phyloP scores from a whole-genome alignment of 2,888 invertebrate species.

The Agonopterix alstromeriana region DNA sequence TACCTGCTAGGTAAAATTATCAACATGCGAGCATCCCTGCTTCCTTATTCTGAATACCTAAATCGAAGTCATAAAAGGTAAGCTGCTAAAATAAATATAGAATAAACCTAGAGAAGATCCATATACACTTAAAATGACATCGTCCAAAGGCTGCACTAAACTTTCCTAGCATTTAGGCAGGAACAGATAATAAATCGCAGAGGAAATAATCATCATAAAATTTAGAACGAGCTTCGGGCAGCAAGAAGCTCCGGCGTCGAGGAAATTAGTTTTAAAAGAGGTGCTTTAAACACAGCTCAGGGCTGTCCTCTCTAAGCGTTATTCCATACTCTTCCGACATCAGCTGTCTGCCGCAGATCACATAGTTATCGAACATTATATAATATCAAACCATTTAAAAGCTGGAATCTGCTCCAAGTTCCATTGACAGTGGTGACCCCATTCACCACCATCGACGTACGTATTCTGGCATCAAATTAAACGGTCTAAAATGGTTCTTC shows the following conservation, averaged over 20 bases:
- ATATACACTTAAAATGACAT: too few relatives aligned
- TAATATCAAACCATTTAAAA: slow-evolving; percentile 37
- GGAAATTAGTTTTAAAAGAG: slow-evolving; percentile 12
- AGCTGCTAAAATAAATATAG: too few relatives aligned
- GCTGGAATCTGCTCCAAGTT: slow-evolving; percentile 21
- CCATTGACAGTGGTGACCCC: slow-evolving; percentile 32
- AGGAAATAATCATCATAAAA: slow-evolving; percentile 12
- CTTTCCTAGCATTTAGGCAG: neutral
- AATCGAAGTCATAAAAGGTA: too few relatives aligned
- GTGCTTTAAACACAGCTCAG: slow-evolving; percentile 9
- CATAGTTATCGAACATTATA: slow-evolving; percentile 25
- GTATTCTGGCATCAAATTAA: neutral
- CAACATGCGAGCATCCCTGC: too few relatives aligned
- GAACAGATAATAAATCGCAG: slow-evolving; percentile 5
- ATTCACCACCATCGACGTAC: slow-evolving; percentile 12
- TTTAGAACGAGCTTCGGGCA: slow-evolving; percentile 4
- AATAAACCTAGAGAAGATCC: too few relatives aligned
- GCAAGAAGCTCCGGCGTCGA: neutral
- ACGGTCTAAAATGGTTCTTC: too few relatives aligned
- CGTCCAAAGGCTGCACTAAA: too few relatives aligned
- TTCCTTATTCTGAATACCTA: too few relatives aligned
- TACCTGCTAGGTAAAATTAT: too few relatives aligned
- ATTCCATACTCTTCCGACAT: neutral
- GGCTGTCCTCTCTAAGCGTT: slow-evolving; percentile 3
- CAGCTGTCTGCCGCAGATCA: slow-evolving; percentile 8